Percentiles rank a stretch among this genome's conserved stretches.
Conservation (phyloP, 2,797 vertebrate species). For the Tamandua tetradactyla region DNA sequence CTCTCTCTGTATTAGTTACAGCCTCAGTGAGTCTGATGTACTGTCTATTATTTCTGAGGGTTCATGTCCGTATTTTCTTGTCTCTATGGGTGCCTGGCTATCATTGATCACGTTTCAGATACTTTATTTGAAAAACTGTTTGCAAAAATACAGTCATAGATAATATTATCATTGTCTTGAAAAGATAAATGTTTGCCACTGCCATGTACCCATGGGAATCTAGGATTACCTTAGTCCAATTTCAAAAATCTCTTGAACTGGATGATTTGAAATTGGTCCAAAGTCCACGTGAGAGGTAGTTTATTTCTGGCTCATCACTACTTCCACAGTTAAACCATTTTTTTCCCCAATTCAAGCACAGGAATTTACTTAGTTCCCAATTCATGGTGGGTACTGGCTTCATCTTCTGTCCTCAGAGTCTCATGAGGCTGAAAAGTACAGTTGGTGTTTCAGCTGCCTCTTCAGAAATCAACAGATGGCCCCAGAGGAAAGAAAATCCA, state of each 20-base stretch:
- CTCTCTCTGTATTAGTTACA: too few relatives aligned
- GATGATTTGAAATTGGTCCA: not conserved
- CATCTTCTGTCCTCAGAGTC: not conserved
- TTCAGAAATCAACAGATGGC: not conserved
- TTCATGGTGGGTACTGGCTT: not conserved
- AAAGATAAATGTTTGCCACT: conserved; percentile 5
- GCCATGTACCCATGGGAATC: not conserved
- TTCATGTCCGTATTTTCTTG: not conserved
- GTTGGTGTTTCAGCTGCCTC: not conserved
- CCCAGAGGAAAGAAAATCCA: not conserved
- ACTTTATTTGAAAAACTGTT: not conserved
- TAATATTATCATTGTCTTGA: not conserved
- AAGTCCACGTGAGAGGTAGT: not conserved
- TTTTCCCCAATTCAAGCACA: not conserved
- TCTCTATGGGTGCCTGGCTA: not conserved
- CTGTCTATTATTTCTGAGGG: not conserved
- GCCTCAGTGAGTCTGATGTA: not conserved
- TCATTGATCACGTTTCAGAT: not conserved
- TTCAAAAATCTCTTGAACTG: not conserved
- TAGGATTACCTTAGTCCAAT: not conserved
- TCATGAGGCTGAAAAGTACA: not conserved
- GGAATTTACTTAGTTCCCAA: not conserved
- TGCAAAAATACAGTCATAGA: not conserved
- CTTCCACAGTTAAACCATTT: not conserved
- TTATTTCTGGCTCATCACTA: not conserved